Base-by-base conservation (phyloP, 2,797 vertebrate species). In the Oreonectes daqikongensis region DNA sequence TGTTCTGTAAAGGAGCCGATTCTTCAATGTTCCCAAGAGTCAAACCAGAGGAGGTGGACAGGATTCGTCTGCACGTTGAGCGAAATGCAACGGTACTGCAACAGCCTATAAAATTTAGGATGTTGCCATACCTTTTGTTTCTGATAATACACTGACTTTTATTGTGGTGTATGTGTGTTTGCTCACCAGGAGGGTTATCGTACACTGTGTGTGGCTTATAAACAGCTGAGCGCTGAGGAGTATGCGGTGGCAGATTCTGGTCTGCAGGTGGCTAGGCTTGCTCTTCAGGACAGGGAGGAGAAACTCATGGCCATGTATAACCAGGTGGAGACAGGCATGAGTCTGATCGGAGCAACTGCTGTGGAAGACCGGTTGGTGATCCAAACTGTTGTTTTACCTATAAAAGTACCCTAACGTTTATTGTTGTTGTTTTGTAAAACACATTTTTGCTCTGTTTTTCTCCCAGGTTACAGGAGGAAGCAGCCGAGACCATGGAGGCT, bases 1-100 rank as follows among this genome's bases (percentile, higher is more conserved):
- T 99, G 63, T 98, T 98, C 89, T 98, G 97, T 81, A 99, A 99
- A 87, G 97, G 97, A 84, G 97, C 97, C 1, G 97, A 99, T 88
- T 97, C 97, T 1, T 95, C 97, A 9, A 88, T 99, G 88, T 99
- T 98, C 63, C 94, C 96, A 42, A 93, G 95, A 40, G 97, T 99
- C 73, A 91, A 87, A 75, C 91, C 87, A 83, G 94, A 95, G 52
- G 95, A 99, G 87, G 94, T 97, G 32, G 94, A 95, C 15, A 88
- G 87, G 84, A 97, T 95, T 10, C 96, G 94, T 81, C 85, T 87
- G 79, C 95, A 99, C 0, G 97, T 99, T 81, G 97, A 99, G 75
- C 94, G 93, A 35, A 98, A 96, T 48, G 96, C 97, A 40, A 88
- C 94, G 90, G 97, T 99, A 80, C 55, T 3, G 11, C 11, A 12